A percentile compares a stretch with the other conserved stretches of the same genome.
phyloP scores from a whole-genome alignment of 2,113 vertebrate genomes.

The Benitochromis conjunctus region DNA sequence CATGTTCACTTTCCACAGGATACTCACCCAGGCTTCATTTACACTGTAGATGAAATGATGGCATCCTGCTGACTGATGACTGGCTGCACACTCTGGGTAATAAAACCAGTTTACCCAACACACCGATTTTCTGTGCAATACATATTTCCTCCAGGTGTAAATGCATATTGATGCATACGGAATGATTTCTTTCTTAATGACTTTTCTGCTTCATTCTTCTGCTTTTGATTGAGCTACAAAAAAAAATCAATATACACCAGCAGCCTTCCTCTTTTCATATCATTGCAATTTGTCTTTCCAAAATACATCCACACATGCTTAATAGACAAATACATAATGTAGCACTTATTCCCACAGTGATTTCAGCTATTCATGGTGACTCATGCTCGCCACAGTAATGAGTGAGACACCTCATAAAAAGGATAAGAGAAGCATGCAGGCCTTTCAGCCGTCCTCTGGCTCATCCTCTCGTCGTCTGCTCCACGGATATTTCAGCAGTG shows the following conservation, averaged over 20 bases:
- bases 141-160: conserved; percentile 2
- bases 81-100: background rate
- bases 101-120: background rate
- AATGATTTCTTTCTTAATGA: conserved; percentile 7
- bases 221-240: conserved; percentile 1
- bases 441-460: background rate
- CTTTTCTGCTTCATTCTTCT: background rate
- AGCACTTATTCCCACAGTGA: conserved; percentile 5
- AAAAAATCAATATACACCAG: conserved; percentile 20
- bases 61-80: background rate
- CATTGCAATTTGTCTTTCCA: conserved; percentile 15
- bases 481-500: background rate
- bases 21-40: background rate
- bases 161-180: conserved; percentile 8
- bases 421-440: background rate
- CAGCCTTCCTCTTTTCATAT: background rate
- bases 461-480: background rate
- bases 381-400: conserved; percentile 23
- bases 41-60: background rate
- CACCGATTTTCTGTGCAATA: background rate
- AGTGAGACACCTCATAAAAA: conserved; percentile 11
- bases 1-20: background rate
- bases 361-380: conserved; percentile 4
- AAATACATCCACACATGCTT: background rate
- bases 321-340: conserved; percentile 9